Base-by-base conservation (phyloP, 92 coral and sea anemone genomes). In the Palythoa grandis region DNA sequence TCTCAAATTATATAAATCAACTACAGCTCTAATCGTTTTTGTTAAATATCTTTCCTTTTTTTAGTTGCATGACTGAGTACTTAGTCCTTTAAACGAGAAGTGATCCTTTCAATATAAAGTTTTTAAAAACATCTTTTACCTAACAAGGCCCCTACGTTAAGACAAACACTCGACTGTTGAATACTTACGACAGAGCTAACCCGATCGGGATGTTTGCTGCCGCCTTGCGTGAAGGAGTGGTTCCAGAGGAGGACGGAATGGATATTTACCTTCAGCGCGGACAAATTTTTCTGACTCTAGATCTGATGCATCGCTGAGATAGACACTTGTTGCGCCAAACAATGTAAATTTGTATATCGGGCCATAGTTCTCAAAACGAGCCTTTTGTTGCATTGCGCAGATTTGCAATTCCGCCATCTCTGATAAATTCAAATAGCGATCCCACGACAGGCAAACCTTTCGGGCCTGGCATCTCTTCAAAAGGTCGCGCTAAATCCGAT, bases 321-420 rank as follows among this genome's bases (percentile, higher is more conserved):
- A 52, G 13, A 85, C 88, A 9, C 52, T 54, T 7, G 73, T 63
- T 10, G 60, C 20, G 13, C 88, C 88, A 24, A 74, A 74, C 2
- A 85, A 22, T 6, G 43, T 74, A 10, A 72, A 84, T n/a, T 72
- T 70, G n/a, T 53, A 85, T 15, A 85, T 53, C 11, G 88, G 83
- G n/a, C 88, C 88, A 38, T 85, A 85, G 57, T 40, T 82, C 77
- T 69, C 68, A 23, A 82, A 82, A 4, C 77, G 76, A 0, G 70
- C 29, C 70, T 38, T n/a, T 39, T 6, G 76, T 5, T 6, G 68
- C 29, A 47, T 47, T 25, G 15, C 23, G 76, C 63, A 82, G 17
- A 61, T 52, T 69, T 7, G 19, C 17, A 52, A 69, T 23, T 69
- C 86, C 86, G 47, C 86, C 86, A 66, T 67, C 75, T 54, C 48